phyloP scores from a whole-genome alignment of 2,797 vertebrate species.

The Sebastes steindachneri region DNA sequence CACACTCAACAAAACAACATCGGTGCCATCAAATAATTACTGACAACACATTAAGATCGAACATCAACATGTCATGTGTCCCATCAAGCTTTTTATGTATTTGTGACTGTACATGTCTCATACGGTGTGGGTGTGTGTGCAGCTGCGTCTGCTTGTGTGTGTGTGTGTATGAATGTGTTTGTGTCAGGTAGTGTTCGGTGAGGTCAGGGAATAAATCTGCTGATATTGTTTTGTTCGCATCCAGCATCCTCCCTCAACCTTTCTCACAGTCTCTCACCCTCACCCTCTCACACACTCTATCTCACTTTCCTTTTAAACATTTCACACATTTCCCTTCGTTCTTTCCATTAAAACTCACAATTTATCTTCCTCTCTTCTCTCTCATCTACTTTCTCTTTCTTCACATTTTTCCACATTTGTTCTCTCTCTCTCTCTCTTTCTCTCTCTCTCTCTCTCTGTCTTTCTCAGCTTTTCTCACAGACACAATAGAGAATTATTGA shows the following conservation, averaged over 20 bases:
- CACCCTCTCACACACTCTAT: neutral
- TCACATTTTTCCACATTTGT: constrained; percentile 6
- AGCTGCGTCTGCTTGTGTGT: neutral
- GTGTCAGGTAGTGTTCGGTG: constrained; percentile 24
- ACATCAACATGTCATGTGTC: neutral
- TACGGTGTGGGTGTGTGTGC: neutral
- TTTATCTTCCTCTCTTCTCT: neutral
- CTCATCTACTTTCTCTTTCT: neutral
- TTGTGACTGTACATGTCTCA: neutral
- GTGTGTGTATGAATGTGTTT: constrained; percentile 11
- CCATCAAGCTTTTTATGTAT: neutral
- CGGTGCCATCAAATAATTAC: neutral
- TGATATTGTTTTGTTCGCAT: constrained; percentile 69
- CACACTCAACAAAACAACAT: neutral
- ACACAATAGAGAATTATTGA: constrained; percentile 80
- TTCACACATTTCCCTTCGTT: neutral
- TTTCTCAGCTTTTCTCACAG: constrained; percentile 62
- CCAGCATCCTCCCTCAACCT: constrained; percentile 68
- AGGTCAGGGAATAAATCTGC: constrained; percentile 57
- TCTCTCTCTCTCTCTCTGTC: neutral
- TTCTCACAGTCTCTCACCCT: constrained; percentile 72
- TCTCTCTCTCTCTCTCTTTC: neutral
- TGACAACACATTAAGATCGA: neutral
- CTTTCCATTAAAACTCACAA: neutral
- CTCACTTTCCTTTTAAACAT: neutral